These are phyloP conservation scores for Nyctalus aviator DNA, from an alignment of 2,797 vertebrate genomes.

Conservation along the genomic window DNA sequence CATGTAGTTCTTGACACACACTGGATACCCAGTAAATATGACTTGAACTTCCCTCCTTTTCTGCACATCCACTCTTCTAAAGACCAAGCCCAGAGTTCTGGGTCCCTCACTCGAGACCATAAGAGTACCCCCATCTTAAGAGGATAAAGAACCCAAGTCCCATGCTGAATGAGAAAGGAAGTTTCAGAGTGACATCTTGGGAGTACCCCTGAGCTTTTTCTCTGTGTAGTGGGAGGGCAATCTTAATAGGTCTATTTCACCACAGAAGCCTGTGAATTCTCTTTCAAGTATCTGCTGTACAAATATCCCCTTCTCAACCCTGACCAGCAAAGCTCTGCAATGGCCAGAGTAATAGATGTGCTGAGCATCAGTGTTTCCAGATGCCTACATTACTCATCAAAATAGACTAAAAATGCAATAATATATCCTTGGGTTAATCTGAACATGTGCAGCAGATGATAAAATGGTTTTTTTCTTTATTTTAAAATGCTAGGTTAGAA, in stretches of 20 bases:
- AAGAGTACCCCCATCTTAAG: background rate
- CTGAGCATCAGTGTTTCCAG: background rate
- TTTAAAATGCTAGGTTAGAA: background rate
- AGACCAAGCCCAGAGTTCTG: background rate
- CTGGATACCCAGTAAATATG: background rate
- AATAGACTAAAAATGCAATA: background rate
- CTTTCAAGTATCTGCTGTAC: background rate
- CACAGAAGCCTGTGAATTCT: background rate
- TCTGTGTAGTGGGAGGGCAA: background rate
- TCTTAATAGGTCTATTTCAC: background rate
- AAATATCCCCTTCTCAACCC: background rate
- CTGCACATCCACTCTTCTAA: background rate
- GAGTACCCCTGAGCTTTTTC: background rate
- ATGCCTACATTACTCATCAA: constrained; percentile 6
- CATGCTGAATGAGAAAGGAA: background rate
- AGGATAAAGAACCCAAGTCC: background rate
- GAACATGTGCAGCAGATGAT: background rate
- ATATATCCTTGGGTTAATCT: background rate
- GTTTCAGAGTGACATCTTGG: background rate
- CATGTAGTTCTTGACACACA: background rate
- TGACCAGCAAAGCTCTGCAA: background rate
- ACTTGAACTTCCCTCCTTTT: background rate
- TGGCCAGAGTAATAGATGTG: background rate
- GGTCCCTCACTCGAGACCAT: background rate
- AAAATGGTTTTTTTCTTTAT: background rate